phyloP scores from a whole-genome alignment of 2,113 vertebrate genomes.

The Pelecanus crispus region DNA sequence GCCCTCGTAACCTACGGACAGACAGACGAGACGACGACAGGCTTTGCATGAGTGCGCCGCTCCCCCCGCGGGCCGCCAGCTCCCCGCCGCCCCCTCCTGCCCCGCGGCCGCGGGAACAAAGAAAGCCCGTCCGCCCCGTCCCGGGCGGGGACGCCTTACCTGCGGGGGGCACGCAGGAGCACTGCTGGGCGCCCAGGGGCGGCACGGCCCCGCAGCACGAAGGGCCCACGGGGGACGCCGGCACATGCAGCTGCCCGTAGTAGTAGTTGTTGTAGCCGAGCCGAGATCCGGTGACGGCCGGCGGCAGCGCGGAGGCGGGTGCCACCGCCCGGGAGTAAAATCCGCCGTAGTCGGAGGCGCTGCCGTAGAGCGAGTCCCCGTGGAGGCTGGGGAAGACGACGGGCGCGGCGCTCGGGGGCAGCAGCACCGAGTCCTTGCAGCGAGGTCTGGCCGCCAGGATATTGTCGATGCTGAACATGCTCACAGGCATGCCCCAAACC shows the following conservation, averaged over 20 bases:
- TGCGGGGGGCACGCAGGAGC: conserved; percentile 86
- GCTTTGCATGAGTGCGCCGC: not conserved
- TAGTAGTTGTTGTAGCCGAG: conserved; percentile 93
- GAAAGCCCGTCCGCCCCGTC: not conserved
- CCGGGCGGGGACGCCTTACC: conserved; percentile 65
- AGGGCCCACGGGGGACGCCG: conserved; percentile 82
- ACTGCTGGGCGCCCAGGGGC: conserved; percentile 87
- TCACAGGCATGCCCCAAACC: conserved; percentile 86
- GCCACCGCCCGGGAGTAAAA: conserved; percentile 85
- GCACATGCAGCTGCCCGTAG: conserved; percentile 93
- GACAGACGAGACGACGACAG: conserved; percentile 9
- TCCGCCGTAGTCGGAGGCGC: conserved; percentile 83
- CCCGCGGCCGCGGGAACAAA: not conserved
- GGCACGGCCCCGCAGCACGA: conserved; percentile 88
- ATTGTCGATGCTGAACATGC: conserved; percentile 99
- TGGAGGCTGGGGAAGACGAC: conserved; percentile 82
- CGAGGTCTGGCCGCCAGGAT: conserved; percentile 92
- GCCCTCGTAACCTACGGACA: conserved; percentile 85
- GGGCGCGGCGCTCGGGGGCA: conserved; percentile 80
- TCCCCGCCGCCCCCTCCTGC: not conserved
- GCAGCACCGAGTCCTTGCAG: conserved; percentile 90
- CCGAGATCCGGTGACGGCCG: conserved; percentile 77
- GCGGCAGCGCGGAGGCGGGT: conserved; percentile 77
- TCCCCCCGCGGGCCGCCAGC: not conserved
- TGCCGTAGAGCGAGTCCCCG: conserved; percentile 84